Evolutionary conservation across 2,113 vertebrate genomes (phyloP), one percentile per base, ranked within the genome.

Genomic region (Ctenomys sociabilis): DNA sequence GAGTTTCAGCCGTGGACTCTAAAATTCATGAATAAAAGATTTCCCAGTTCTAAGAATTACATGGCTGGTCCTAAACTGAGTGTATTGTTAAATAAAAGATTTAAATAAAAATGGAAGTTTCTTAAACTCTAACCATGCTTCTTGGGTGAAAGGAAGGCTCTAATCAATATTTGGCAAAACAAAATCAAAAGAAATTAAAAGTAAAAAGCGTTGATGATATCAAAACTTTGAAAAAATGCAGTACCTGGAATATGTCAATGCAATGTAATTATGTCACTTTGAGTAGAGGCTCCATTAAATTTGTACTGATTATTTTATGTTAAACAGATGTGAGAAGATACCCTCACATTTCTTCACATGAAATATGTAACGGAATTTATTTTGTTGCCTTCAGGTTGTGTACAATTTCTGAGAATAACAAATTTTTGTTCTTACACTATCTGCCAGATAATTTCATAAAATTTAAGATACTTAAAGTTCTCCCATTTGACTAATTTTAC

Each of bases 21-120:
- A 40, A 85, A 95, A 92, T 87, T 77, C 54, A 77, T 92, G 73
- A 97, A 92, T 85, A 96, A 94, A 94, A 92, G 21, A 95, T 95
- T 92, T 95, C 22, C 92, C 64, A 85, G 35, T 88, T 94, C 63
- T 93, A 37, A 95, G 35, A 93, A 9, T 28, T 90, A 70, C 92
- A 92, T 40, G 72, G 45, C 77, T 92, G 52, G 13, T 82, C 54
- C 73, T 90, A 86, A 68, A 26, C n/a, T 30, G 35, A 81, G 37
- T 57, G 0, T 82, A 24, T 66, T 85, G 24, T 85, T 85, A 95
- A 97, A 89, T 94, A 77, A 91, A 90, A 96, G 13, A 59, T 82
- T 96, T 85, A 80, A 90, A 66, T 72, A 61, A 59, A 90, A 93
- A 94, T 83, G 30, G 45, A 40, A 72, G 2, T 75, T 84, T 91